Evolutionary conservation across 2,888 invertebrate species (phyloP), one percentile per base, ranked within the genome.

Genomic region (Hecatera dysodea): DNA sequence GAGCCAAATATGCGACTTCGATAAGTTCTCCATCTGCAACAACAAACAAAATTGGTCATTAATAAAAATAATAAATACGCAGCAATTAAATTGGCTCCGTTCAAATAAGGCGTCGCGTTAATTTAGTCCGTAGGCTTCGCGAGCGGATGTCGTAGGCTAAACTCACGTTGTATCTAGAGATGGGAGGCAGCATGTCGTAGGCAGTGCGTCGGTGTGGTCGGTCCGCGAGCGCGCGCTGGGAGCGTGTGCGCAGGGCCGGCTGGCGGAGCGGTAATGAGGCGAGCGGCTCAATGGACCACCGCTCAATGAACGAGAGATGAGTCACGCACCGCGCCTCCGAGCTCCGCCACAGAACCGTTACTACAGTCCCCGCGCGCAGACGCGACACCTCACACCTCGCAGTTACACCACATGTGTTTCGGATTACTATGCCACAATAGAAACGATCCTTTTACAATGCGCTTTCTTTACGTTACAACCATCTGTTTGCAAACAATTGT

Each of bases 221-320:
- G 87, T 84, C 85, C 89, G 94, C 91, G 92, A 92, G 93, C 93
- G 93, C 93, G 95, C 94, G 94, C 88, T 83, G 92, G 87, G 91
- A 91, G 95, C 93, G 94, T 94, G 94, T 91, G 95, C 92, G 93
- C 94, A 88, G 93, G 92, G 91, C 93, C 96, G 96, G 96, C 96
- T 95, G 95, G 95, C 93, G 93, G 91, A 95, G 92, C 94, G 91
- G 95, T 95, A 95, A 95, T 95, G 94, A 95, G 93, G 92, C 92
- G 89, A 91, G 92, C 94, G 93, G 90, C 93, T 95, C 93, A 95
- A 95, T 95, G 95, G 95, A 92, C 93, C 90, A 86, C 85, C 88
- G 87, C 92, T 93, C 93, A 93, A 92, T 93, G 93, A 90, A 91
- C 90, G 90, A 89, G 88, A 88, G 92, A 91, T 95, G 95, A 95